Evolutionary conservation across 2,888 invertebrate genomes (phyloP).

Genomic region (Tubiluchus corallicola): DNA sequence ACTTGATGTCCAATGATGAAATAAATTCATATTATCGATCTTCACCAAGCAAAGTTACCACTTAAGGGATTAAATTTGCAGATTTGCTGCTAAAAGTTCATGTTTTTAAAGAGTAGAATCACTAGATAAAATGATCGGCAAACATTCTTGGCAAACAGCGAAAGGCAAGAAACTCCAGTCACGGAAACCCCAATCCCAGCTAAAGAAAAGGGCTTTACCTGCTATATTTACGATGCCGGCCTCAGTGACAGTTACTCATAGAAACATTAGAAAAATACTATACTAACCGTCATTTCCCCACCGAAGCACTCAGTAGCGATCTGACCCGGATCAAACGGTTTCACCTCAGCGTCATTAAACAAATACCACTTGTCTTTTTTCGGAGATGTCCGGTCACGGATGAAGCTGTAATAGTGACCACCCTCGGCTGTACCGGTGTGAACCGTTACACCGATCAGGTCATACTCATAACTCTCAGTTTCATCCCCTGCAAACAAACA

Average conservation of each 20-base stretch:
- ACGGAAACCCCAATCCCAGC: too few species aligned
- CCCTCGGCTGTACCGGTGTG: slow-evolving; percentile 97
- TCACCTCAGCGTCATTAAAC: slow-evolving; percentile 35
- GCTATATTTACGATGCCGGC: too few species aligned
- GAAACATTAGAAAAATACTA: slow-evolving; percentile 6
- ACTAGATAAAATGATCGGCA: slow-evolving; percentile 9
- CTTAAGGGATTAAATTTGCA: too few species aligned
- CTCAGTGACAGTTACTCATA: neutral
- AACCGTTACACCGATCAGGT: slow-evolving; percentile 80
- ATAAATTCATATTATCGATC: too few species aligned
- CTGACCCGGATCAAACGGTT: slow-evolving; percentile 83
- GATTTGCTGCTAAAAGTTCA: too few species aligned
- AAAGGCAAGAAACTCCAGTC: slow-evolving; percentile 4
- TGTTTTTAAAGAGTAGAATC: slow-evolving; percentile 8
- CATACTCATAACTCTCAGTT: slow-evolving; percentile 36
- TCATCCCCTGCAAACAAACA: slow-evolving; percentile 15
- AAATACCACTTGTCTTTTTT: slow-evolving; percentile 61
- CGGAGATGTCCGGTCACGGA: slow-evolving; percentile 54
- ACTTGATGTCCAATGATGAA: too few species aligned
- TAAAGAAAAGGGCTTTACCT: too few species aligned
- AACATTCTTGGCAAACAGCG: neutral
- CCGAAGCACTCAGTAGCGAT: slow-evolving; percentile 90
- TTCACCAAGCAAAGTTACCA: too few species aligned
- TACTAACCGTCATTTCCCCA: slow-evolving; percentile 75
- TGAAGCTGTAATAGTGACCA: slow-evolving; percentile 86